A percentile compares a stretch with the other conserved stretches of the same genome.
These are phyloP conservation scores for Anas platyrhynchos DNA, from an alignment of 2,113 vertebrate genomes.

Conservation along the genomic window DNA sequence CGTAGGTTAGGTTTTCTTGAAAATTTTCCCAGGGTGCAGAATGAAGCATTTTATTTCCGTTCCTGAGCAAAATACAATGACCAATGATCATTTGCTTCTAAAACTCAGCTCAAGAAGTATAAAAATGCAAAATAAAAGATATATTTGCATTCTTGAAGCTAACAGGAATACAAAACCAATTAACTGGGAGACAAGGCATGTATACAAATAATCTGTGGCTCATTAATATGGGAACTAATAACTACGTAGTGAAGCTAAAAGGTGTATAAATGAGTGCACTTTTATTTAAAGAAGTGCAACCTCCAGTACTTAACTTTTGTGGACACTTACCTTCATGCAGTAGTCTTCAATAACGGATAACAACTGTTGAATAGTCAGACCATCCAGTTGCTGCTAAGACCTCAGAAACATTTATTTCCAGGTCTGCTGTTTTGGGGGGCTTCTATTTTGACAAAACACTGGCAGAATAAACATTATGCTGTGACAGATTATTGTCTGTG, in stretches of 20 bases:
- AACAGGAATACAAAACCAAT: background rate
- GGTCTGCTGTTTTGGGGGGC: background rate
- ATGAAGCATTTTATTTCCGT: background rate
- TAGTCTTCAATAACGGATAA: slow-evolving; percentile 6
- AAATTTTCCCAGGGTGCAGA: background rate
- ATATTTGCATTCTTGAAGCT: background rate
- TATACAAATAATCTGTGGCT: background rate
- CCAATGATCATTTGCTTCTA: background rate
- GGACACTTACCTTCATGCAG: background rate
- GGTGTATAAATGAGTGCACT: background rate
- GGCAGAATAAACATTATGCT: background rate
- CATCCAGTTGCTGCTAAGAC: slow-evolving; percentile 1
- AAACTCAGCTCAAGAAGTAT: background rate
- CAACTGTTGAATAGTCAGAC: background rate
- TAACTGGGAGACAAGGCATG: background rate
- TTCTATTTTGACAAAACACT: background rate
- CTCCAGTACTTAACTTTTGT: background rate
- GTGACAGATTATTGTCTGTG: background rate
- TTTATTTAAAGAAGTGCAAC: background rate
- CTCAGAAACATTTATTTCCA: slow-evolving; percentile 14
- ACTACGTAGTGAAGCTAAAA: background rate
- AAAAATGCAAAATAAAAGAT: background rate
- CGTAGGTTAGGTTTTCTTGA: background rate
- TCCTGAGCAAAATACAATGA: background rate
- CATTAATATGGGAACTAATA: background rate